Evolutionary conservation across 2,797 vertebrate genomes (phyloP).

Genomic region (Alosa sapidissima): DNA sequence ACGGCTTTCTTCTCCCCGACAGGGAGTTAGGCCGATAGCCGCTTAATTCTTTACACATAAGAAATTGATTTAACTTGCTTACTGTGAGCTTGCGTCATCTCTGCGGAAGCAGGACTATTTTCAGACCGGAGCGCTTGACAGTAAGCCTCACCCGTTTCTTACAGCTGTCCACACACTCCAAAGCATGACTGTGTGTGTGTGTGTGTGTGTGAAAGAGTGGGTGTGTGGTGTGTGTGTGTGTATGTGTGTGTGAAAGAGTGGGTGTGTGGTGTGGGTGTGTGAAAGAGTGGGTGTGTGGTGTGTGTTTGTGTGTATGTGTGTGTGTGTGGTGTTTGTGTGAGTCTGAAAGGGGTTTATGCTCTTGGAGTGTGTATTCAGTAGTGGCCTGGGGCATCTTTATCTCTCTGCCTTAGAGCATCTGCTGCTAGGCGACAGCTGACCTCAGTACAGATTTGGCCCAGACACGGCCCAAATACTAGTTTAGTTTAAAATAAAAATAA

Average conservation of each 20-base stretch:
- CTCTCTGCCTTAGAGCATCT: background rate
- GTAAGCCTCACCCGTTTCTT: slow-evolving; percentile 40
- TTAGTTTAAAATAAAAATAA: too few relatives aligned
- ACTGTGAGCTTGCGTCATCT: slow-evolving; percentile 45
- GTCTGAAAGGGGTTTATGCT: slow-evolving; percentile 40
- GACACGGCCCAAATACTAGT: background rate
- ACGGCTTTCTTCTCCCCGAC: slow-evolving; percentile 2
- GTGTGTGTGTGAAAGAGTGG: background rate
- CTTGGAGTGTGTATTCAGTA: slow-evolving; percentile 42
- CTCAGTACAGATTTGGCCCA: background rate
- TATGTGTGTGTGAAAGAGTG: background rate
- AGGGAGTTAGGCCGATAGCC: slow-evolving; percentile 32
- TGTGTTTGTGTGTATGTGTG: too few relatives aligned
- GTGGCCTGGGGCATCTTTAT: slow-evolving; percentile 34
- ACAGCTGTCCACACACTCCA: slow-evolving; percentile 35
- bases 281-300: background rate
- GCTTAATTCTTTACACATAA: slow-evolving; percentile 47
- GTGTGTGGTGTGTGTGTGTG: background rate
- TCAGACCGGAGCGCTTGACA: slow-evolving; percentile 42
- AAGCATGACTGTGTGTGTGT: slow-evolving; percentile 22
- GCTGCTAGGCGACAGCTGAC: background rate
- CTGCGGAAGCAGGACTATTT: slow-evolving; percentile 38
- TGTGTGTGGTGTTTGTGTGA: background rate
- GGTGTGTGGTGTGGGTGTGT: background rate
- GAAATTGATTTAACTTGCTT: slow-evolving; percentile 49